A percentile compares a stretch with the other conserved stretches of the same genome.
Evolutionary conservation across 1,140 invertebrate species (phyloP).

Genomic region (Leptinotarsa lineolata): DNA sequence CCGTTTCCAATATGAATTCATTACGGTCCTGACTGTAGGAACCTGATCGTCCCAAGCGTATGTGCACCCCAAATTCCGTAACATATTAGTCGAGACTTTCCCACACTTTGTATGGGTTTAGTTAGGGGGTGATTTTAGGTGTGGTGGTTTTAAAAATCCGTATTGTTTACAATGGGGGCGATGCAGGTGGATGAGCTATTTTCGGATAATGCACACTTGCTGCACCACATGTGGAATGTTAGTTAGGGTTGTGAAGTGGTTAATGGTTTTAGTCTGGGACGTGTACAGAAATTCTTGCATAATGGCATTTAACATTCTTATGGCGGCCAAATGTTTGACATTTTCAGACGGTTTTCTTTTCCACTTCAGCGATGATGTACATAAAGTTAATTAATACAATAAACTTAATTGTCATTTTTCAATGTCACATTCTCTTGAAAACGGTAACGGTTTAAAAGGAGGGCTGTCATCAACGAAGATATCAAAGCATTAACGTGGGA

Average conservation of each 20-base stretch:
- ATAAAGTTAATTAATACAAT: neutral
- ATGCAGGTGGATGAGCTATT: conserved; percentile 23
- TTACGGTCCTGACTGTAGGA: conserved; percentile 10
- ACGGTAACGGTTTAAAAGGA: no score
- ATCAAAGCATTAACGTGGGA: no score
- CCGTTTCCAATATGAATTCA: no score
- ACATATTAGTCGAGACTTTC: conserved; percentile 26
- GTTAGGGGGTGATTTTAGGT: conserved; percentile 20
- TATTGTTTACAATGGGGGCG: conserved; percentile 21
- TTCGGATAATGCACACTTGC: conserved; percentile 26
- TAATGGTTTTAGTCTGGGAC: neutral
- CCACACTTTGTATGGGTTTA: conserved; percentile 28
- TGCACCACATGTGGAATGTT: conserved; percentile 26
- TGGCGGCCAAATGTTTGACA: neutral
- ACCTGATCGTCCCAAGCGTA: conserved; percentile 9
- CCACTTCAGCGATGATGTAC: neutral
- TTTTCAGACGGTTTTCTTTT: neutral
- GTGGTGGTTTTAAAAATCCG: conserved; percentile 5
- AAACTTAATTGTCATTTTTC: no score
- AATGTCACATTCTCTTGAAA: no score
- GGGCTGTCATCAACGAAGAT: no score
- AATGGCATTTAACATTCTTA: neutral
- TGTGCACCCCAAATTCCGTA: conserved; percentile 21
- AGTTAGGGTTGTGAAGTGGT: conserved; percentile 7
- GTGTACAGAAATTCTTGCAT: conserved; percentile 2